Conservation (phyloP, 2,888 invertebrate genomes). For the Hyalella azteca region DNA sequence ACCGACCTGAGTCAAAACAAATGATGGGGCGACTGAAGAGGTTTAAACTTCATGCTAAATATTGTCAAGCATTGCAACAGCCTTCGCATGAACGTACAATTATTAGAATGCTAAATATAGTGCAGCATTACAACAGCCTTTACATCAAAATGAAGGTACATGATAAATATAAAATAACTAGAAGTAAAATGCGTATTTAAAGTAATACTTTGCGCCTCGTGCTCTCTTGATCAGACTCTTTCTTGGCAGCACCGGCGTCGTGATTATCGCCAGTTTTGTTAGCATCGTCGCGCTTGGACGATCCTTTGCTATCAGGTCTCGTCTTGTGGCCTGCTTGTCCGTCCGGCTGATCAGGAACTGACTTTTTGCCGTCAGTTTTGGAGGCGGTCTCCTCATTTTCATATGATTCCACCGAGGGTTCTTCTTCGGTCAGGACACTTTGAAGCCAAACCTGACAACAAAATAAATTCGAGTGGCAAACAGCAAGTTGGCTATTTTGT, state of each 20-base stretch:
- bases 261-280: not conserved
- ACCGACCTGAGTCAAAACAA: not conserved
- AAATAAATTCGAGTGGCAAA: not conserved
- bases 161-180: not conserved
- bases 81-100: too few species aligned
- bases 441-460: constrained; percentile 16
- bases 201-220: constrained; percentile 1
- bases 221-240: not conserved
- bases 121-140: too few species aligned
- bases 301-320: not conserved
- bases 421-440: constrained; percentile 63
- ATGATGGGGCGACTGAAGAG: too few species aligned
- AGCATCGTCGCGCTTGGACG: not conserved
- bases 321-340: not conserved
- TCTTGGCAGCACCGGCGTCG: not conserved
- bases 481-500: not conserved
- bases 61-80: too few species aligned
- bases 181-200: too few species aligned
- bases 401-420: constrained; percentile 66
- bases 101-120: too few species aligned
- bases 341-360: not conserved
- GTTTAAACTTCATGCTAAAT: too few species aligned
- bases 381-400: not conserved
- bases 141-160: not conserved
- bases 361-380: constrained; percentile 2